Conservation (phyloP, 2,888 invertebrate genomes). For the Apodemia zela region DNA sequence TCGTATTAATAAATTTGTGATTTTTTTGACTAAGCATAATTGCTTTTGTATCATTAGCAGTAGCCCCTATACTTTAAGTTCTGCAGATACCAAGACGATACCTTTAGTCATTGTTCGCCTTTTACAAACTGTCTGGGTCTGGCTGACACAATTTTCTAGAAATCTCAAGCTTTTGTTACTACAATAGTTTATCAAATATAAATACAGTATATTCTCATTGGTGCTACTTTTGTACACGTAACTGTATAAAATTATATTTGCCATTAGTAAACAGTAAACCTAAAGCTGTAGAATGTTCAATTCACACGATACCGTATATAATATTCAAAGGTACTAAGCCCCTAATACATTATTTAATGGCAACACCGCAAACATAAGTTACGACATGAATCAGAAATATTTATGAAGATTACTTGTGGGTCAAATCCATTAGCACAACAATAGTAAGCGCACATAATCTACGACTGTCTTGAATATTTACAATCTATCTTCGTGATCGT, state of each 20-base stretch:
- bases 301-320: not conserved
- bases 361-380: not conserved
- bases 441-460: slow-evolving; percentile 18
- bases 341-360: slow-evolving; percentile 2
- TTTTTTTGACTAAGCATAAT: no score
- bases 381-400: slow-evolving; percentile 25
- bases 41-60: no score
- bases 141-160: no score
- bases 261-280: not conserved
- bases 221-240: no score
- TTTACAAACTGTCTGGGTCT: not conserved
- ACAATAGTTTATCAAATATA: not conserved
- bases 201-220: not conserved
- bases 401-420: slow-evolving; percentile 28
- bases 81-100: not conserved
- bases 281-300: not conserved
- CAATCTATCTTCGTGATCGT: not conserved
- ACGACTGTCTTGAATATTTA: slow-evolving; percentile 2
- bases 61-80: not conserved
- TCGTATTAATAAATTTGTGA: no score
- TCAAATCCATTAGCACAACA: slow-evolving; percentile 29
- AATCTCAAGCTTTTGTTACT: not conserved
- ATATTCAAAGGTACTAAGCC: slow-evolving; percentile 5
- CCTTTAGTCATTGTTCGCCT: not conserved
- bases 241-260: not conserved